Evolutionary conservation across 1,140 invertebrate genomes (phyloP), one percentile per base, ranked within the genome.

Genomic region (Spodoptera frugiperda): DNA sequence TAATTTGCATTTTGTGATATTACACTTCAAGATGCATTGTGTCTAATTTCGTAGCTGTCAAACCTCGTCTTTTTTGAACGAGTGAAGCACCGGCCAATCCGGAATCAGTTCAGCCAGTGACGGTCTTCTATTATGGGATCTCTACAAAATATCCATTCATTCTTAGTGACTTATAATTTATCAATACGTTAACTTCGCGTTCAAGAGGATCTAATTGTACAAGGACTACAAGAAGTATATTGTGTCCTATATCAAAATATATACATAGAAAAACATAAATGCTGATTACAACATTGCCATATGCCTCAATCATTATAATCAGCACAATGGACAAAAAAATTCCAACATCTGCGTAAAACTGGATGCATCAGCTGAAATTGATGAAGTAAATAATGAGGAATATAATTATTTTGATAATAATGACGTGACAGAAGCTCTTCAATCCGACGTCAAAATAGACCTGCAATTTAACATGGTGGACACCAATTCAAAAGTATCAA

Each of bases 71-170:
- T 95, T 96, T 95, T 95, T 95, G 96, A 97, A 97, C 95, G 96
- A 97, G 95, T 98, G 97, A 86, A 99, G 96, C 87, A 96, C 96
- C 87, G 98, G 98, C 98, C 98, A 99, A 95, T 99, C 98, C 86
- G 98, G 98, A 94, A 99, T 99, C 95, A 98, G 95, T 95, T 99
- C 98, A 86, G 98, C 98, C 93, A 99, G 95, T 82, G 98, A 99
- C 88, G 96, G 97, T 95, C 98, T 96, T 95, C 98, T 96, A 88
- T 86, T 92, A 87, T 91, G 87, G 81, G 88, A 83, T 93, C 84
- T 92, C 92, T 94, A 93, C 85, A 94, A 94, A 91, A 93, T 89
- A 91, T 89, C 84, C 89, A 91, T 79, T 88, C 78, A 84, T 85
- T 84, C 89, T 90, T 91, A 90, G 76, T 89, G 46, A 79, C 78